phyloP scores from a whole-genome alignment of 2,113 vertebrate genomes.

The Anas platyrhynchos region DNA sequence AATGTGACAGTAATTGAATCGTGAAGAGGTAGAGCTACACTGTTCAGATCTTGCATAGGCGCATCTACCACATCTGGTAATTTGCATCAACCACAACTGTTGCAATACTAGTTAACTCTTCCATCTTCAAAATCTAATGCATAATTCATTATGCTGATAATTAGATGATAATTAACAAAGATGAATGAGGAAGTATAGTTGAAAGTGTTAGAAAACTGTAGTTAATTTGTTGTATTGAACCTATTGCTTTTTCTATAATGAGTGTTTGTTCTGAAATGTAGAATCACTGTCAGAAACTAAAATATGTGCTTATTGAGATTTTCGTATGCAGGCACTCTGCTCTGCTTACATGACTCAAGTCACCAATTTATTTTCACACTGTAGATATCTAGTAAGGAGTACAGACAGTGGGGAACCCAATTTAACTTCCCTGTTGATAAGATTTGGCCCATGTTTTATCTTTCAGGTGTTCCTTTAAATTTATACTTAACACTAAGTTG shows the following conservation, averaged over 20 bases:
- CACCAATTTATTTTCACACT: neutral
- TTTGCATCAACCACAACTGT: neutral
- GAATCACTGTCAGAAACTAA: neutral
- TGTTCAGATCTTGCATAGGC: neutral
- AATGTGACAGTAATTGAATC: neutral
- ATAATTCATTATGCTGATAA: constrained; percentile 66
- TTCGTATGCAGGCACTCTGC: neutral
- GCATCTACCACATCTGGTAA: neutral
- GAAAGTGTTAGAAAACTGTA: constrained; percentile 39
- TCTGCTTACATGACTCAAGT: neutral
- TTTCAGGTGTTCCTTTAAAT: neutral
- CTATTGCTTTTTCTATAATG: neutral
- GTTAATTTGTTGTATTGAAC: neutral
- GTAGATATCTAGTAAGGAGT: neutral
- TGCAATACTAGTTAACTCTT: constrained; percentile 23
- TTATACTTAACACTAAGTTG: neutral
- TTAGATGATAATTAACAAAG: constrained; percentile 65
- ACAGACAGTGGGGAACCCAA: neutral
- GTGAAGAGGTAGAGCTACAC: neutral
- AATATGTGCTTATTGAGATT: neutral
- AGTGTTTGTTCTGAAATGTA: neutral
- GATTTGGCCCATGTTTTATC: neutral
- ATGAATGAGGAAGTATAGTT: constrained; percentile 17
- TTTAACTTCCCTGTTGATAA: neutral
- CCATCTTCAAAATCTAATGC: constrained; percentile 17